phyloP scores from a whole-genome alignment of 2,888 invertebrate genomes.

The Thera britannica region DNA sequence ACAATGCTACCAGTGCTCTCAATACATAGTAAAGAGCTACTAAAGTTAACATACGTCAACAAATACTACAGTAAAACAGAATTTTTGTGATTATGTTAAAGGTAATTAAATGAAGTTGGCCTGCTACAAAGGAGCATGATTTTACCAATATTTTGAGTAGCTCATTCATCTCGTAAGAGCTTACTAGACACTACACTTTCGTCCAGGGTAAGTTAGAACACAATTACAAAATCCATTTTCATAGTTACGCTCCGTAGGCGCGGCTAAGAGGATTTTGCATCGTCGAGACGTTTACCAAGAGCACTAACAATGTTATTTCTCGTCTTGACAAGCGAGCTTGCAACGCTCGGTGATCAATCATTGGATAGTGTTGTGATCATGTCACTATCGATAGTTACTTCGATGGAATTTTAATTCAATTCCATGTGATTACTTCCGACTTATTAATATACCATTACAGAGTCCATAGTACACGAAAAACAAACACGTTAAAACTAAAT shows the following conservation, averaged over 20 bases:
- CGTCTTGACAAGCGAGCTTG: conserved; percentile 73
- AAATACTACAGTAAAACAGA: no score
- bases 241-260: conserved; percentile 45
- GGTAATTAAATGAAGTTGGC: no score
- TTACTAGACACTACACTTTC: conserved; percentile 1
- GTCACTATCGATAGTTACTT: conserved; percentile 49
- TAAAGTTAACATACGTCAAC: no score
- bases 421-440: background rate
- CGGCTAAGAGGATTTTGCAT: conserved; percentile 71
- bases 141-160: conserved; percentile 3
- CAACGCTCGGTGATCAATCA: conserved; percentile 76
- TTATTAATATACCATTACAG: no score
- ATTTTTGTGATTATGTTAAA: no score
- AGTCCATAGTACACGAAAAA: no score
- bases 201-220: conserved; percentile 15
- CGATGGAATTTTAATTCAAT: conserved; percentile 31
- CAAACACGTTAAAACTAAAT: no score
- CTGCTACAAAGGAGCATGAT: background rate
- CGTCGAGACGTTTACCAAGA: conserved; percentile 76
- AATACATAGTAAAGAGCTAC: no score
- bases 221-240: conserved; percentile 35
- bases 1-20: no score
- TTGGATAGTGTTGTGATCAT: conserved; percentile 60
- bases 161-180: conserved; percentile 5
- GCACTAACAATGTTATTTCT: conserved; percentile 81